Base-by-base conservation (phyloP, 2,797 vertebrate genomes). In the Gallinago stenura region DNA sequence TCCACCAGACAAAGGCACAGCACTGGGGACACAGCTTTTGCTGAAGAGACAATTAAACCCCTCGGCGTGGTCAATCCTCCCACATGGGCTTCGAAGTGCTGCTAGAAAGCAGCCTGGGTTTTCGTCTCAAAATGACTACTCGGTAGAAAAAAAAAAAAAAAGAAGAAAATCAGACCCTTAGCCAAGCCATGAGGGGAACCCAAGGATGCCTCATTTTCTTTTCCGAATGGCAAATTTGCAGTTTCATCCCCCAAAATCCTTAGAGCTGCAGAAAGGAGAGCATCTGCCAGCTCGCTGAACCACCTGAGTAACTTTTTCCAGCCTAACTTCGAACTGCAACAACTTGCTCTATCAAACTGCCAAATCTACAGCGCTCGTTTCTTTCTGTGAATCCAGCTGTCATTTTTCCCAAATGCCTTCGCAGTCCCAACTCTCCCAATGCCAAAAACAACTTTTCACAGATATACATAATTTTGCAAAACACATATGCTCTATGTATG, bases 301-400 rank as follows among this genome's bases (percentile, higher is more conserved):
- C 93, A 95, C 94, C 94, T 95, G 85, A 95, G 90, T 80, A 97
- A 96, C 90, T 97, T 97, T 96, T 97, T 96, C 96, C 93, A 96
- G 92, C 68, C 83, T 56, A 80, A 84, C 89, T 94, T 71, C 26
- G 7, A 95, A 79, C 86, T 80, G 83, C 33, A 94, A 89, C 87
- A 85, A 94, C 80, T 93, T 39, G 72, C 94, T 83, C 7, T 78
- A 93, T 80, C 90, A 90, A 91, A 92, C 92, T 96, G 96, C 92
- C 91, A 95, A 97, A 96, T 91, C 91, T 62, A 43, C 86, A 92
- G 87, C 5, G 56, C 91, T 97, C 83, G 46, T 56, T 95, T 80
- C 89, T 96, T 53, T 72, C 93, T 96, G 90, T 68, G 91, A 93
- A 96, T 96, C 95, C 94, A 96, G 95, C 87, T 93, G 93, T 96